Conservation (phyloP, 2,888 invertebrate genomes). For the Himalopsyche anomala region DNA sequence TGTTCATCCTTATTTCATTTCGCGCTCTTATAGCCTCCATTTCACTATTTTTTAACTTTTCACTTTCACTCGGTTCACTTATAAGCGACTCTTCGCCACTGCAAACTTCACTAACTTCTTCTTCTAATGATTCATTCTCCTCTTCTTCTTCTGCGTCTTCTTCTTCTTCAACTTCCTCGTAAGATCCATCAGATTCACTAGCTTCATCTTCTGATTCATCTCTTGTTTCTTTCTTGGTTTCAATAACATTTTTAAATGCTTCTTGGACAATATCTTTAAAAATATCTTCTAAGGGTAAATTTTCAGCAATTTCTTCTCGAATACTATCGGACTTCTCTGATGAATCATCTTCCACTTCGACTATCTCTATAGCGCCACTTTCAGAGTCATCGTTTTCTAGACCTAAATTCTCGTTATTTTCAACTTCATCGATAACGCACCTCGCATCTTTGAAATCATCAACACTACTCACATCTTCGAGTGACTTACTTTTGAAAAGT, state of each 20-base stretch:
- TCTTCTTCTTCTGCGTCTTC: constrained; percentile 59
- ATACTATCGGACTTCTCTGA: constrained; percentile 66
- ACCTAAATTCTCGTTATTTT: constrained; percentile 61
- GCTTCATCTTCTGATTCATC: constrained; percentile 64
- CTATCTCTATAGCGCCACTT: constrained; percentile 22
- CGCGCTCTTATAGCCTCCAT: constrained; percentile 52
- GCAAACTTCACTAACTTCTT: constrained; percentile 48
- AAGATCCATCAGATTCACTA: constrained; percentile 67
- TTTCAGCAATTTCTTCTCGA: constrained; percentile 54
- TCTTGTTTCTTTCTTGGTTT: constrained; percentile 65
- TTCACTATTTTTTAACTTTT: constrained; percentile 44
- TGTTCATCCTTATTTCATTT: constrained; percentile 53
- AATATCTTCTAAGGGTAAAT: constrained; percentile 43
- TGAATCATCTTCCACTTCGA: constrained; percentile 47
- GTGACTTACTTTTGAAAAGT: constrained; percentile 13
- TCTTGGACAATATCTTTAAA: constrained; percentile 43
- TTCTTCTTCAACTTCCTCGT: constrained; percentile 62
- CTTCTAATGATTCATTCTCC: constrained; percentile 49
- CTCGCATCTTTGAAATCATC: constrained; percentile 49
- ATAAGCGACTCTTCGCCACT: constrained; percentile 13
- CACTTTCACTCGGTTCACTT: constrained; percentile 24
- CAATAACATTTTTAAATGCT: constrained; percentile 64
- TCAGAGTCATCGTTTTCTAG: constrained; percentile 46
- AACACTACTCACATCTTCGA: constrained; percentile 33
- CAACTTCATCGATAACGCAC: constrained; percentile 53